These are phyloP conservation scores for Phorcus lineatus DNA, from an alignment of 2,888 invertebrate species.

Conservation along the genomic window DNA sequence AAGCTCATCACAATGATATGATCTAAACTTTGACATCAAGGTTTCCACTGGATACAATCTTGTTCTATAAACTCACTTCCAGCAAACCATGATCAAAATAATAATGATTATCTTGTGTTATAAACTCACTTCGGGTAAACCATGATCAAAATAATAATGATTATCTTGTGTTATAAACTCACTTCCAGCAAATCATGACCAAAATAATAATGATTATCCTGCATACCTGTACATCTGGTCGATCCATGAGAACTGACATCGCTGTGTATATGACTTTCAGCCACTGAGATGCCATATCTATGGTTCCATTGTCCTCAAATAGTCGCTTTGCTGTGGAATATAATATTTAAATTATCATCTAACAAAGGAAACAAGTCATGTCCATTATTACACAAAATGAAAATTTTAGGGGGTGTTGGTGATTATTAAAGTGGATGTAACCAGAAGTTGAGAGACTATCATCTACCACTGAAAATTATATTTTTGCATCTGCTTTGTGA, in stretches of 20 bases:
- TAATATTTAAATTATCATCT: neutral
- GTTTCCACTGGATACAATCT: no score
- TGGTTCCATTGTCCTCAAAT: neutral
- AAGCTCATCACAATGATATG: no score
- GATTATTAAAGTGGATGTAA: no score
- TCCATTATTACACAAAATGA: no score
- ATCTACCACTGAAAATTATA: no score
- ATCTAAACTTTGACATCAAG: no score
- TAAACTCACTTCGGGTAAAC: no score
- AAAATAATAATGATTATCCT: neutral
- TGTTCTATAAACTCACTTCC: no score
- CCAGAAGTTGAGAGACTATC: neutral
- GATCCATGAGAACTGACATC: conserved; percentile 57
- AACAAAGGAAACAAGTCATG: neutral
- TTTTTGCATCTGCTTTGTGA: no score
- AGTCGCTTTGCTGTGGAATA: neutral
- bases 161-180: no score
- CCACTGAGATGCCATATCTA: conserved; percentile 44
- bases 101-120: neutral
- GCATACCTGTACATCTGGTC: conserved; percentile 54
- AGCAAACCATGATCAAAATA: neutral
- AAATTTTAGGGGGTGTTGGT: no score
- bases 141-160: neutral
- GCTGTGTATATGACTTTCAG: conserved; percentile 53
- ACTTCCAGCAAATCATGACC: neutral